Base-by-base conservation (phyloP, 1,140 invertebrate genomes). In the Dryas iulia region DNA sequence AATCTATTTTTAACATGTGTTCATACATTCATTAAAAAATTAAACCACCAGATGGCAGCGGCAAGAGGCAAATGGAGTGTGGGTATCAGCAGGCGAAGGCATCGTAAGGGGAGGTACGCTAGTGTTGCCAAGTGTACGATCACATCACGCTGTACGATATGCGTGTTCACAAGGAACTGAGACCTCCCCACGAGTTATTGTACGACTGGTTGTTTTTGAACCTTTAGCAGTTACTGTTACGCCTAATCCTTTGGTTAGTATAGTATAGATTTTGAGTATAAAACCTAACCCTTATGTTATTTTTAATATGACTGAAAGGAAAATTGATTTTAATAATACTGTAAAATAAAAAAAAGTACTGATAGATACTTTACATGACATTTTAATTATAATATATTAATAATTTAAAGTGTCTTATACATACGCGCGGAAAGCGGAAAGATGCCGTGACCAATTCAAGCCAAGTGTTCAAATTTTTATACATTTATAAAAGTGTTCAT, bases 231-330 rank as follows among this genome's bases (percentile, higher is more conserved):
- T 89, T 3, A 73, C 71, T 26, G 79, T 91, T 31, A 69, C 75
- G 3, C 87, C 87, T 3, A 87, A 87, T 74, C 89, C 89, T n/a
- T 72, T 91, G 77, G 89, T 91, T 73, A 87, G 78, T 76, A 24
- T 14, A n/a, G n/a, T 24, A 14, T 24, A 25, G 23, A 54, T 11
- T 24, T 0, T 23, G 18, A n/a, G 18, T 6, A 21, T 57, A 54
- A 56, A 6, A n/a, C 56, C 59, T 53, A 52, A n/a, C n/a, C n/a
- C n/a, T n/a, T n/a, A n/a, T n/a, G n/a, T n/a, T 24, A 23, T 0
- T 12, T 8, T 18, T 35, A 18, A 53, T 63, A 28, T 28, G n/a
- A n/a, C n/a, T n/a, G n/a, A n/a, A n/a, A n/a, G n/a, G n/a, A n/a
- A n/a, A n/a, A n/a, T n/a, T n/a, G n/a, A n/a, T n/a, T n/a, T n/a